Base-by-base conservation (phyloP, 2,113 vertebrate species). In the Sceloporus undulatus region DNA sequence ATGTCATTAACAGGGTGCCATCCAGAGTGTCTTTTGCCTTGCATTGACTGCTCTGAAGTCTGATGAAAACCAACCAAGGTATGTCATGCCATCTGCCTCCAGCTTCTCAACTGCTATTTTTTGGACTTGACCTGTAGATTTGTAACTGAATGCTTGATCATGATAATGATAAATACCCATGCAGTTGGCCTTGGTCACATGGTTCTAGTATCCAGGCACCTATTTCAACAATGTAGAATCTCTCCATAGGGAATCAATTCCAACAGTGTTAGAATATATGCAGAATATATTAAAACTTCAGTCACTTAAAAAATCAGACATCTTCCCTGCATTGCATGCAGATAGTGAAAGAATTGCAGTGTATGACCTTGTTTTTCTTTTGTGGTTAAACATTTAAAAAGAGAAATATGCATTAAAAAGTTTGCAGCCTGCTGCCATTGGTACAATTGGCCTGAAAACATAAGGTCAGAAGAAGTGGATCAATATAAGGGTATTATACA, bases 401-500 rank as follows among this genome's bases (percentile, higher is more conserved):
- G 19, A 85, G 3, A 90, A 52, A 11, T 85, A 9, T 29, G 34
- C 4, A 86, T 23, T 29, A n/a, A 84, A n/a, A 84, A 54, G 0
- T 62, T 7, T 80, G 0, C 80, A 79, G 29, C 3, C 77, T 85
- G 9, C 52, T 91, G 40, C 4, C 13, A 82, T 48, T 2, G n/a
- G 2, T 56, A 78, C 18, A 88, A 14, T 0, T 0, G 66, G 74
- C 86, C 10, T 66, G 77, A 82, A 92, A 85, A 83, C 18, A 3
- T 68, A 29, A 62, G 4, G 56, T 13, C 11, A 89, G 48, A 48
- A 79, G 16, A 75, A 6, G 82, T 80, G 87, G 71, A 79, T 81
- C n/a, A 84, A 29, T 19, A 73, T 83, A 90, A 84, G 21, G 81
- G 7, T n/a, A 52, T 40, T 85, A 2, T 68, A 13, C 29, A 89